Conservation (phyloP, 2,797 vertebrate genomes). For the Alectoris magna region DNA sequence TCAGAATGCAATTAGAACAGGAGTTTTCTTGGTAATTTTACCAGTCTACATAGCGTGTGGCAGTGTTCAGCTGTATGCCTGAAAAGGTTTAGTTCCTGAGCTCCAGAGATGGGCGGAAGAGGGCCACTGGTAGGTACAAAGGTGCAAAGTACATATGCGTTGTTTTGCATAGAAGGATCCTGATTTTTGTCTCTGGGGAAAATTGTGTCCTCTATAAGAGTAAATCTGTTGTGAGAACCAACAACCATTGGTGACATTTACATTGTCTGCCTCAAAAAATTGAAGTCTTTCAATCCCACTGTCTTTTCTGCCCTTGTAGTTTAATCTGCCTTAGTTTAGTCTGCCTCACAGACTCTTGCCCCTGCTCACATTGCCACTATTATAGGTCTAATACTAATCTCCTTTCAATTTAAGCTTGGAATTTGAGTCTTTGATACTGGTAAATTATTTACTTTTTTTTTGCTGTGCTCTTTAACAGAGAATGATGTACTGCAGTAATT, state of each 20-base stretch:
- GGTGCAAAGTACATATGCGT: fast-evolving
- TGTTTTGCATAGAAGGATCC: background rate
- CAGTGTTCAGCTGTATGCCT: background rate
- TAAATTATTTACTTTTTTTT: background rate
- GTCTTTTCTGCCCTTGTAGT: background rate
- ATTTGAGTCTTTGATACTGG: background rate
- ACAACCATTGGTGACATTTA: constrained; percentile 12
- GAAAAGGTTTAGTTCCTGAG: background rate
- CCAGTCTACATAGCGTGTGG: background rate
- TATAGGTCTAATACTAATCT: background rate
- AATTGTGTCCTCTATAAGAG: background rate
- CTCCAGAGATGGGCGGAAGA: background rate
- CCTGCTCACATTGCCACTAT: background rate
- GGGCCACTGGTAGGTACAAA: background rate
- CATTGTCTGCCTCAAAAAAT: background rate
- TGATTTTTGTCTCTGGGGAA: background rate
- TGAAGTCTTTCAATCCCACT: background rate
- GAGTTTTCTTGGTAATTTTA: background rate
- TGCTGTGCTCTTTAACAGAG: background rate
- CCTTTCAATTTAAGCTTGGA: background rate
- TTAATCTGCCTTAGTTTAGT: background rate
- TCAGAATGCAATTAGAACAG: background rate
- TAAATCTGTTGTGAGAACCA: background rate
- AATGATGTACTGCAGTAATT: background rate
- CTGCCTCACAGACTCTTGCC: background rate